Base-by-base conservation (phyloP, 2,113 vertebrate species). In the Pelecanus crispus region DNA sequence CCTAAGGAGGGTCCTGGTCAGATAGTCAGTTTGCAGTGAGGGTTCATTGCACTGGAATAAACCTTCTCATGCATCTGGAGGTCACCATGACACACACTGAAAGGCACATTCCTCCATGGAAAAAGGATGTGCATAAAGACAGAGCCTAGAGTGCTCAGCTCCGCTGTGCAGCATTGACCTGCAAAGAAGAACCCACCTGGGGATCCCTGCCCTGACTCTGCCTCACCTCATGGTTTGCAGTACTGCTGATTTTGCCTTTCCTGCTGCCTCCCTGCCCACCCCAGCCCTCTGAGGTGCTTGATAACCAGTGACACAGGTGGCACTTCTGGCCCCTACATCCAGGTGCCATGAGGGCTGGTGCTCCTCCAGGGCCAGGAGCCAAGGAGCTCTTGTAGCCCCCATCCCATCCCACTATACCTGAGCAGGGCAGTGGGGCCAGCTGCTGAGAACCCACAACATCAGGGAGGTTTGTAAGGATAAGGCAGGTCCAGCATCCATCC, bases 271-370 rank as follows among this genome's bases (percentile, higher is more conserved):
- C 11, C 28, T 58, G 34, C 47, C 52, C 58, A 31, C 14, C 9
- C 36, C 24, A 52, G 29, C 9, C 80, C 29, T 45, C 59, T 16
- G 5, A 34, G 25, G 9, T 38, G 13, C 47, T 50, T 49, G 61
- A 22, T 7, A 6, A 31, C 6, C 36, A 75, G 19, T 0, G 0
- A 31, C 7, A 20, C 55, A 62, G 24, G 10, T 3, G 2, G 13
- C 42, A 55, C 14, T 90, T 61, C 50, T 53, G n/a, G 3, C 24
- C 22, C 12, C 15, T 8, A 8, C 0, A 17, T 10, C 14, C 40
- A 17, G 7, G 9, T 38, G 29, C 3, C 55, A 40, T 2, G 4
- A 42, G 11, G 29, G n/a, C 40, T 73, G 9, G 9, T 81, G 7
- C 22, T 70, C 17, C 40, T 32, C 65, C 70, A 78, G 40, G 14